Conservation (phyloP, 2,888 invertebrate genomes). For the Lagria hirta region DNA sequence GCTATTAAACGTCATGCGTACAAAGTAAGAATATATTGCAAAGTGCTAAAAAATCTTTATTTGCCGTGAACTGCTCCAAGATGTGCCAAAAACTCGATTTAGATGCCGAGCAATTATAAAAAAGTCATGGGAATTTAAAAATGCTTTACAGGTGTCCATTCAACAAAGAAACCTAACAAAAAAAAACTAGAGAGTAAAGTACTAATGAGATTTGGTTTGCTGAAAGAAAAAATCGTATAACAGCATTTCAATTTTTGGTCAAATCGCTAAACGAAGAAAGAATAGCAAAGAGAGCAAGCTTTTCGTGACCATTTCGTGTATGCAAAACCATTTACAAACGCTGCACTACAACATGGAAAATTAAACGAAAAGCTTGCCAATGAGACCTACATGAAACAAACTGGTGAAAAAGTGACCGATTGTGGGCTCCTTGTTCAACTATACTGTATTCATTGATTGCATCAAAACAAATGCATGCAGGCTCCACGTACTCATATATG, state of each 20-base stretch:
- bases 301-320: constrained; percentile 2
- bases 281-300: constrained; percentile 4
- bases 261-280: constrained; percentile 4
- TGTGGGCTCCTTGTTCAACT: constrained; percentile 7
- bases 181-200: constrained; percentile 2
- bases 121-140: not conserved
- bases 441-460: too few relatives aligned
- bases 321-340: constrained; percentile 1
- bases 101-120: not conserved
- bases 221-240: constrained; percentile 7
- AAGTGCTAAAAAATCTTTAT: not conserved
- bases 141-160: not conserved
- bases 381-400: not conserved
- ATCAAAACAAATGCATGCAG: too few relatives aligned
- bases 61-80: not conserved
- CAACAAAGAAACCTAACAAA: constrained; percentile 1
- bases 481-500: too few relatives aligned
- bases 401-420: constrained; percentile 1
- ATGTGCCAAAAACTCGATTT: constrained; percentile 2
- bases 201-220: not conserved
- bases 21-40: not conserved
- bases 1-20: too few relatives aligned
- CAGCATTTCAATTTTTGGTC: constrained; percentile 5
- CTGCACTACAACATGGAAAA: not conserved
- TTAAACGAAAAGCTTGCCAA: constrained; percentile 5